Percentiles rank a stretch among this genome's conserved stretches.
Conservation (phyloP, 2,888 invertebrate genomes). For the Agonopterix heracliana region DNA sequence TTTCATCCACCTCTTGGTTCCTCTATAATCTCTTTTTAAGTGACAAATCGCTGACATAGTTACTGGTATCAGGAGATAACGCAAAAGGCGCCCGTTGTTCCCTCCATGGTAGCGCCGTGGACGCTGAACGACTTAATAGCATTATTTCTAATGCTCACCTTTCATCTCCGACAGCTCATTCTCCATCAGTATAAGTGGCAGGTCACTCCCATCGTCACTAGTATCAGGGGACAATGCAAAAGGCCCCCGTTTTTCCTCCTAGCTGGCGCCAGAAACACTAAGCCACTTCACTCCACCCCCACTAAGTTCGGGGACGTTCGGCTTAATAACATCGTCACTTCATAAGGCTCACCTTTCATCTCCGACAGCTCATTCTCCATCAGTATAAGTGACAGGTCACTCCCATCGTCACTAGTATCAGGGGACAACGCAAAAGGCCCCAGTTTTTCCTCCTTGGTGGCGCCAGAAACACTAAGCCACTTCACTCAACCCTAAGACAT, state of each 20-base stretch:
- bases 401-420: slow-evolving; percentile 92
- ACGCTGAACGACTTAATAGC: slow-evolving; percentile 41
- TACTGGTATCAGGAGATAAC: slow-evolving; percentile 88
- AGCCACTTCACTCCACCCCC: no score
- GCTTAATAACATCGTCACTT: no score
- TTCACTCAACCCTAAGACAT: no score
- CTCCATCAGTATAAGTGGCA: slow-evolving; percentile 85
- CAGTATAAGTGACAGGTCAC: slow-evolving; percentile 77
- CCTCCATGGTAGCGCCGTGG: slow-evolving; percentile 32
- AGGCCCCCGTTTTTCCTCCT: slow-evolving; percentile 57
- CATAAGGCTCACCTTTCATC: slow-evolving; percentile 55
- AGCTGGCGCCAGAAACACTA: slow-evolving; percentile 47
- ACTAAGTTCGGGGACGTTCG: no score
- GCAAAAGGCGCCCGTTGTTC: slow-evolving; percentile 81
- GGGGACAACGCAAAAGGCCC: slow-evolving; percentile 79
- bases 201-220: slow-evolving; percentile 93
- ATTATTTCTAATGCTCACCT: slow-evolving; percentile 25
- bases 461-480: no score
- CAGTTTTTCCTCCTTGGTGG: slow-evolving; percentile 78
- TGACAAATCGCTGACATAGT: slow-evolving; percentile 88
- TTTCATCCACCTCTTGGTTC: no score
- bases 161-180: slow-evolving; percentile 73
- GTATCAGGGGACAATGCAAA: slow-evolving; percentile 95
- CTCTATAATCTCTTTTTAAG: slow-evolving; percentile 4
- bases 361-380: slow-evolving; percentile 13